Percentiles rank a stretch among this genome's conserved stretches.
These are phyloP conservation scores for Cephus sareptanus DNA, from an alignment of 2,888 invertebrate genomes.

Conservation along the genomic window DNA sequence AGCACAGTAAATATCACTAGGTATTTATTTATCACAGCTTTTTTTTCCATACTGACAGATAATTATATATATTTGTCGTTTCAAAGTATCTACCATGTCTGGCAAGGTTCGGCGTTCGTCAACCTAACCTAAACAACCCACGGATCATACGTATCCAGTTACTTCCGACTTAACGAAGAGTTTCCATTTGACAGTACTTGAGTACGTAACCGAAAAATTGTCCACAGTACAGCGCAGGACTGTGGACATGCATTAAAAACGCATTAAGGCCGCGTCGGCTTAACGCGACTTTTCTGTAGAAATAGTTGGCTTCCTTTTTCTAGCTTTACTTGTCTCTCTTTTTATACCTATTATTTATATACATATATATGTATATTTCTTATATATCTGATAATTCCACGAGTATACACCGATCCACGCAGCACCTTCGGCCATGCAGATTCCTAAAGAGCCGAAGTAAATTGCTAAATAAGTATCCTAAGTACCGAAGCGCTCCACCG, in stretches of 20 bases:
- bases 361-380: neutral
- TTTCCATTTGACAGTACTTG: neutral
- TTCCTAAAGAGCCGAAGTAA: constrained; percentile 43
- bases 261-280: constrained; percentile 41
- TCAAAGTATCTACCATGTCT: neutral
- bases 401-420: constrained; percentile 15
- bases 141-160: neutral
- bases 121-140: neutral
- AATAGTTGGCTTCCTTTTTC: neutral
- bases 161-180: neutral
- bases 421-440: constrained; percentile 42
- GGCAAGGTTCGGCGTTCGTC: neutral
- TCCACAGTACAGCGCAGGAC: neutral
- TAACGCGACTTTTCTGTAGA: neutral
- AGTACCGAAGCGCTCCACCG: neutral
- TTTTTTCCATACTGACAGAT: neutral
- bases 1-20: neutral
- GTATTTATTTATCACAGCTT: neutral
- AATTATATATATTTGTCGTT: neutral
- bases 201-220: neutral
- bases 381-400: neutral
- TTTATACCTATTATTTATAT: neutral
- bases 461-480: constrained; percentile 19
- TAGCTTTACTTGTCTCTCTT: constrained; percentile 24
- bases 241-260: constrained; percentile 43